Evolutionary conservation across 2,797 vertebrate genomes (phyloP).

Genomic region (Clarias platycephalus): DNA sequence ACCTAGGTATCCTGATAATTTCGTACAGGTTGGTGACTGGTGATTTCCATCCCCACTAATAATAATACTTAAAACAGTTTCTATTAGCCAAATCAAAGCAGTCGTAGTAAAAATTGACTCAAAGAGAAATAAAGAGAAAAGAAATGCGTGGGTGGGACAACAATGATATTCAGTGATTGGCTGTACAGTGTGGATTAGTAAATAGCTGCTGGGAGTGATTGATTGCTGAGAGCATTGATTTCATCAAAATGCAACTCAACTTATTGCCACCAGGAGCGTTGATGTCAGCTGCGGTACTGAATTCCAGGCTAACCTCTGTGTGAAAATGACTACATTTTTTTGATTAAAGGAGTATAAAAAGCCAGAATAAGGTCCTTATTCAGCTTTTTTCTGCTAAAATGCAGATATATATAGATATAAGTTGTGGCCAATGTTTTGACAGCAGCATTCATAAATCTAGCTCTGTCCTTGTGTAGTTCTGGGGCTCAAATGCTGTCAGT

Average conservation of each 20-base stretch:
- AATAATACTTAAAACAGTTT: neutral
- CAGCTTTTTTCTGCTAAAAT: neutral
- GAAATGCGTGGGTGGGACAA: neutral
- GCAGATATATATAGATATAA: neutral
- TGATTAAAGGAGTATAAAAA: neutral
- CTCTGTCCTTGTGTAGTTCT: neutral
- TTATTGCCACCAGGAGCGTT: neutral
- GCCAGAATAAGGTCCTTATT: neutral
- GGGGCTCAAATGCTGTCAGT: neutral
- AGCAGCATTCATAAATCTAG: neutral
- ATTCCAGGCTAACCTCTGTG: neutral
- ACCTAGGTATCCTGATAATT: no score
- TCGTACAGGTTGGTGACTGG: no score
- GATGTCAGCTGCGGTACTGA: neutral
- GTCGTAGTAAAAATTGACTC: neutral
- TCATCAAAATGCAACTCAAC: neutral
- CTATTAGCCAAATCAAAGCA: neutral
- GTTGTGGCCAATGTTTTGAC: neutral
- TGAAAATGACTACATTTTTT: neutral
- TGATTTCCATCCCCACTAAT: no score
- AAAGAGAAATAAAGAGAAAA: neutral
- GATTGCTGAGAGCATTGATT: neutral
- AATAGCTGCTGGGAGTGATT: neutral
- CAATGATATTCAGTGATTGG: neutral
- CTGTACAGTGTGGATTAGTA: neutral